These are phyloP conservation scores for Chelonia mydas DNA, from an alignment of 2,797 vertebrate genomes.

Conservation along the genomic window DNA sequence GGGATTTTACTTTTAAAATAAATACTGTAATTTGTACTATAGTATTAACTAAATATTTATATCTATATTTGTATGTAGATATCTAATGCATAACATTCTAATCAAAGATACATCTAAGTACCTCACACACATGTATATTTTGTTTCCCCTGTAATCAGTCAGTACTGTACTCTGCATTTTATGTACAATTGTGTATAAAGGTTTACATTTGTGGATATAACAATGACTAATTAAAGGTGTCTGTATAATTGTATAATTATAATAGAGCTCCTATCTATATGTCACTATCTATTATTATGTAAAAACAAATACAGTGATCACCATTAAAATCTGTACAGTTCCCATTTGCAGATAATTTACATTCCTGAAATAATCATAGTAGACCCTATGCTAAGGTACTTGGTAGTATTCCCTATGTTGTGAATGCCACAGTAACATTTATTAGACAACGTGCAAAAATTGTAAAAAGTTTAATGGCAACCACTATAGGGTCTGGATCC, in stretches of 20 bases:
- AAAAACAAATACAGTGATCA: constrained; percentile 52
- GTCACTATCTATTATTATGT: constrained; percentile 64
- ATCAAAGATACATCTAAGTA: constrained; percentile 55
- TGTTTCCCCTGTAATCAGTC: constrained; percentile 80
- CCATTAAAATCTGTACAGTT: constrained; percentile 44
- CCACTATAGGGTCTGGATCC: background rate
- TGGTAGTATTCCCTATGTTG: background rate
- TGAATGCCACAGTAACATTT: constrained; percentile 37
- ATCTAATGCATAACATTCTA: background rate
- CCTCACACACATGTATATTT: constrained; percentile 72
- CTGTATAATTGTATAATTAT: constrained; percentile 86
- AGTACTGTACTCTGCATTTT: constrained; percentile 75
- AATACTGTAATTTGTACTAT: constrained; percentile 38
- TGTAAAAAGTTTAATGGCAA: constrained; percentile 1
- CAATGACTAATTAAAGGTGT: constrained; percentile 81
- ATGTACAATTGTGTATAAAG: constrained; percentile 92
- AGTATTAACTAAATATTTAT: constrained; percentile 52
- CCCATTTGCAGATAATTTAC: constrained; percentile 45
- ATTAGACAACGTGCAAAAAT: constrained; percentile 18
- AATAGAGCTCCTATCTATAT: constrained; percentile 81
- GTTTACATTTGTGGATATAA: constrained; percentile 85
- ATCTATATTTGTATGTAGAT: constrained; percentile 46
- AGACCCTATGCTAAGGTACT: background rate
- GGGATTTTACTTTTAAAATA: constrained; percentile 33
- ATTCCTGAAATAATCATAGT: background rate